Evolutionary conservation across 2,888 invertebrate genomes (phyloP).

Genomic region (Drosophila limbata): DNA sequence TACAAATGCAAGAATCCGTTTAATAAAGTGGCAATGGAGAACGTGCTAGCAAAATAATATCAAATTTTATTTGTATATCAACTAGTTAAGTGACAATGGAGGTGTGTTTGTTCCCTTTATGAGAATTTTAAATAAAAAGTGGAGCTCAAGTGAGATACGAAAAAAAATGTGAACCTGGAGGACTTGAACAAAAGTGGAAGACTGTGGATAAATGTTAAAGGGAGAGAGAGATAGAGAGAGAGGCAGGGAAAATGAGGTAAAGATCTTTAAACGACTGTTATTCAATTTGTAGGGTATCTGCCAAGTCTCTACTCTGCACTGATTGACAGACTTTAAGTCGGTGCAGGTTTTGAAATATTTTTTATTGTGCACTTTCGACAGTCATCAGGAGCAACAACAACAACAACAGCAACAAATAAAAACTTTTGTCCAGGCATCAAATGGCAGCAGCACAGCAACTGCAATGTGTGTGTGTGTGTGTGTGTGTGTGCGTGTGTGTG

Average conservation of each 20-base stretch:
- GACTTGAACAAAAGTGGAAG: too few relatives aligned
- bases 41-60: too few relatives aligned
- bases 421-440: conserved; percentile 42
- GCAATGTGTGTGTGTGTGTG: conserved; percentile 46
- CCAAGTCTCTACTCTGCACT: neutral
- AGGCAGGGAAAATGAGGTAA: too few relatives aligned
- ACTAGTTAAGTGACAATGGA: neutral
- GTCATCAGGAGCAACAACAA: conserved; percentile 44
- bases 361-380: conserved; percentile 36
- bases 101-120: neutral
- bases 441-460: conserved; percentile 47
- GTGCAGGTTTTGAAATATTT: neutral
- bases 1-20: too few relatives aligned
- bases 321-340: neutral
- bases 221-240: too few relatives aligned
- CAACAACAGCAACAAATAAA: conserved; percentile 12
- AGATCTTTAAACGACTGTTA: too few relatives aligned
- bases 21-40: neutral
- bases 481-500: conserved; percentile 34
- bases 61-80: too few relatives aligned
- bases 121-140: too few relatives aligned
- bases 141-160: too few relatives aligned
- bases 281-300: conserved; percentile 21
- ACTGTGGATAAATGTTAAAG: too few relatives aligned
- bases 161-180: too few relatives aligned